Evolutionary conservation across 2,797 vertebrate genomes (phyloP).

Genomic region (Buceros bicornis): DNA sequence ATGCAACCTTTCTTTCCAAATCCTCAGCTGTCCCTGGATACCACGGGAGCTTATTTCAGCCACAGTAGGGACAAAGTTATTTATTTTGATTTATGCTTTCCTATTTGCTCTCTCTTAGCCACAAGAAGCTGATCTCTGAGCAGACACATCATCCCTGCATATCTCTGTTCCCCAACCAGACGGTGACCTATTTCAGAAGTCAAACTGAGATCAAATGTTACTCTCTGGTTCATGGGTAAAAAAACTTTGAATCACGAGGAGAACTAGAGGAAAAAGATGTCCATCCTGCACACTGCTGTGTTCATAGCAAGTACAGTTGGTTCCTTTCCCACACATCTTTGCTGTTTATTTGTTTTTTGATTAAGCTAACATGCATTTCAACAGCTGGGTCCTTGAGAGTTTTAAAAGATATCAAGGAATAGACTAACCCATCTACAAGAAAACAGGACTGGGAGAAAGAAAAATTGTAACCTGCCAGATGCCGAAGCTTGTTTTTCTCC

Average conservation of each 20-base stretch:
- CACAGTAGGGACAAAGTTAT: slow-evolving; percentile 10
- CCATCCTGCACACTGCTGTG: slow-evolving; percentile 48
- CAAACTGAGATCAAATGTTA: slow-evolving; percentile 69
- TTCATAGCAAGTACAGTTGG: neutral
- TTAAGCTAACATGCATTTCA: slow-evolving; percentile 39
- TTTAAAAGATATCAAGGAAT: neutral
- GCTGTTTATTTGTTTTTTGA: slow-evolving; percentile 52
- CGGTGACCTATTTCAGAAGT: slow-evolving; percentile 60
- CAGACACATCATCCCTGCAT: neutral
- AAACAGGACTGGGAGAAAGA: neutral
- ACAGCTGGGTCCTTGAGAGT: slow-evolving; percentile 54
- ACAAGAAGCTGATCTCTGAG: slow-evolving; percentile 14
- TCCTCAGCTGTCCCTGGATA: slow-evolving; percentile 11
- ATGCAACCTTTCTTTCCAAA: slow-evolving; percentile 55
- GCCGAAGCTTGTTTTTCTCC: neutral
- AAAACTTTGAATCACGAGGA: slow-evolving; percentile 24
- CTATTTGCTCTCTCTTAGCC: slow-evolving; percentile 26
- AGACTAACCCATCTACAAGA: neutral
- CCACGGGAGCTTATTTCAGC: slow-evolving; percentile 9
- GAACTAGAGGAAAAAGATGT: slow-evolving; percentile 27
- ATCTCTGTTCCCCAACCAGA: slow-evolving; percentile 10
- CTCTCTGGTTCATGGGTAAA: slow-evolving; percentile 37
- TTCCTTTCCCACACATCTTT: slow-evolving; percentile 68
- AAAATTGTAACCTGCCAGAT: neutral
- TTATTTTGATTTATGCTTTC: slow-evolving; percentile 69